Percentiles rank a stretch among this genome's conserved stretches.
phyloP scores from a whole-genome alignment of 2,797 vertebrate species.

The Coendou prehensilis region DNA sequence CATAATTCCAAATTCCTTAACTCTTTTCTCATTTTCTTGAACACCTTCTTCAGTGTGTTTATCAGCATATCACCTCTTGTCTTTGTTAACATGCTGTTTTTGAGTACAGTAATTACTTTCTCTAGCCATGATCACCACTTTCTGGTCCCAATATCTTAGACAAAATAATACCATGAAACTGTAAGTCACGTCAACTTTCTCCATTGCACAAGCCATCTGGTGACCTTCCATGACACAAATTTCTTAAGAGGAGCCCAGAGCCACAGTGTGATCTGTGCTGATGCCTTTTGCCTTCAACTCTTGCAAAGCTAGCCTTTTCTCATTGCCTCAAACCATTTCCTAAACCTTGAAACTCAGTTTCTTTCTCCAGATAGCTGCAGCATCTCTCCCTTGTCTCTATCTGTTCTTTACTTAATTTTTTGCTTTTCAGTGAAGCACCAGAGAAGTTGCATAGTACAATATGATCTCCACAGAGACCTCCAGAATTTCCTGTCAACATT shows the following conservation, averaged over 20 bases:
- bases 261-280: not conserved
- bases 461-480: not conserved
- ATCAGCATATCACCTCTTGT: not conserved
- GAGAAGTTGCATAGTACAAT: fast-evolving
- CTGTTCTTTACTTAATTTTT: not conserved
- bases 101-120: not conserved
- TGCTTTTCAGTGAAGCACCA: not conserved
- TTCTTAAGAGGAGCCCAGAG: not conserved
- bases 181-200: not conserved
- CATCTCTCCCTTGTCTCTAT: not conserved
- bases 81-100: not conserved
- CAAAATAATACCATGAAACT: not conserved
- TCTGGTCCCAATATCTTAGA: not conserved
- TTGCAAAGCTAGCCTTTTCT: not conserved
- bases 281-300: not conserved
- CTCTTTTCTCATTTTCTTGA: not conserved
- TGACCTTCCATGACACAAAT: not conserved
- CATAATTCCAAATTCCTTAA: not conserved
- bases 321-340: not conserved
- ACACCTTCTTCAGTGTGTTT: not conserved
- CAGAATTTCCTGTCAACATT: not conserved
- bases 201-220: not conserved
- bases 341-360: fast-evolving
- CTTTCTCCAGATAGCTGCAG: not conserved
- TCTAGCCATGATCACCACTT: not conserved